These are phyloP conservation scores for Eristalis intricaria DNA, from an alignment of 2,888 invertebrate species.

Conservation along the genomic window DNA sequence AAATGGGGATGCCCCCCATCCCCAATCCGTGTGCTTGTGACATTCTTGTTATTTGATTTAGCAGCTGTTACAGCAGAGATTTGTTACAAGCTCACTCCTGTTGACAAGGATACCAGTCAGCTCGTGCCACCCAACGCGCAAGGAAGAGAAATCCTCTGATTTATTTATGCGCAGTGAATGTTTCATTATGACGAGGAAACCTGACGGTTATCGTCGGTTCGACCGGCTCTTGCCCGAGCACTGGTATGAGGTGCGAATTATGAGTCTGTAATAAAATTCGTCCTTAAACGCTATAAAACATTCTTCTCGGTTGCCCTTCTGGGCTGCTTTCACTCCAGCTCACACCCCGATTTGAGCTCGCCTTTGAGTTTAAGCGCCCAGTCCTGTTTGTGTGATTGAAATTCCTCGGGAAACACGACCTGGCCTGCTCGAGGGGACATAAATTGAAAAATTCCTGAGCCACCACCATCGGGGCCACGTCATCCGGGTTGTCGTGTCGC, in stretches of 20 bases:
- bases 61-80: slow-evolving; percentile 37
- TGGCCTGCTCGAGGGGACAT: slow-evolving; percentile 7
- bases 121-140: background rate
- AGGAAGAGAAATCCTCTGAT: background rate
- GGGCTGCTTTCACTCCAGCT: background rate
- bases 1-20: too few relatives aligned
- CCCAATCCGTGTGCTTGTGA: background rate
- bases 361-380: background rate
- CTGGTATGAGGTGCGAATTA: slow-evolving; percentile 38
- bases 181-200: slow-evolving; percentile 29
- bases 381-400: slow-evolving; percentile 29
- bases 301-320: background rate
- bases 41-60: slow-evolving; percentile 27
- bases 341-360: background rate
- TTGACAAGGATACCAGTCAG: slow-evolving; percentile 16
- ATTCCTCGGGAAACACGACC: slow-evolving; percentile 2
- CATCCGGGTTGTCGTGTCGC: too few relatives aligned
- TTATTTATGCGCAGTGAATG: slow-evolving; percentile 36
- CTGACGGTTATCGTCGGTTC: background rate
- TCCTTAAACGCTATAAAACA: slow-evolving; percentile 38
- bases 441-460: slow-evolving; percentile 41
- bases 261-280: slow-evolving; percentile 33
- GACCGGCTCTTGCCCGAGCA: too few relatives aligned
- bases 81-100: slow-evolving; percentile 31
- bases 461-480: background rate